phyloP scores from a whole-genome alignment of 1,140 invertebrate genomes.

The Hylaeus anthracinus region DNA sequence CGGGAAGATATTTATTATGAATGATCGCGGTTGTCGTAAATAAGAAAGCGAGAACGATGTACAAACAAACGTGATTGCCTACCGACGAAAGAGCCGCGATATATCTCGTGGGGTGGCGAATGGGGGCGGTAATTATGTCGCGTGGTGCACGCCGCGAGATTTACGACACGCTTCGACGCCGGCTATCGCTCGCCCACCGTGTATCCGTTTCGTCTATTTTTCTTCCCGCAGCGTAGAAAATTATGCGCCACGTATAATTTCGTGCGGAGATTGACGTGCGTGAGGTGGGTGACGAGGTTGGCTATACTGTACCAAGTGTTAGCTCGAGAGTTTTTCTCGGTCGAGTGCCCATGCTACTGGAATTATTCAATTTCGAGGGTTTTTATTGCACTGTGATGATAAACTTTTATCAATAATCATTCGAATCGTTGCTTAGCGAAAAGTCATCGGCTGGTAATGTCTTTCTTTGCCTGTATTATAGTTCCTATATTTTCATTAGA shows the following conservation, averaged over 20 bases:
- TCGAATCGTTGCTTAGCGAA: no score
- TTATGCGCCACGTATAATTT: conserved; percentile 21
- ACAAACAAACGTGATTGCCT: conserved; percentile 51
- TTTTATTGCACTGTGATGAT: no score
- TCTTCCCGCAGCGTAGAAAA: not conserved
- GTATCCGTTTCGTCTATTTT: not conserved
- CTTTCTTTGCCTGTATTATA: no score
- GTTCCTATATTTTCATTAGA: no score
- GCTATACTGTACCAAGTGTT: no score
- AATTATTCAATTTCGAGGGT: no score
- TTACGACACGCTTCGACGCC: conserved; percentile 38
- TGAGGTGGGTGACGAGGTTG: no score
- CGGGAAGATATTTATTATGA: conserved; percentile 61
- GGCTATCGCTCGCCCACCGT: not conserved
- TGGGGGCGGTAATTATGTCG: conserved; percentile 64
- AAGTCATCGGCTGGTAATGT: no score
- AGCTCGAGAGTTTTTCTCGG: no score
- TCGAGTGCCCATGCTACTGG: no score
- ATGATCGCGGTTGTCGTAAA: conserved; percentile 56
- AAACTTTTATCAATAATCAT: no score
- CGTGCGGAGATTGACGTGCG: not conserved
- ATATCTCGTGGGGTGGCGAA: conserved; percentile 53
- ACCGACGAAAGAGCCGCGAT: conserved; percentile 36
- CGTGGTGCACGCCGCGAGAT: conserved; percentile 29
- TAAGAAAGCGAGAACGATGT: conserved; percentile 45